Conservation (phyloP, 64 coral and sea anemone species). For the Stichodactyla mertensii region DNA sequence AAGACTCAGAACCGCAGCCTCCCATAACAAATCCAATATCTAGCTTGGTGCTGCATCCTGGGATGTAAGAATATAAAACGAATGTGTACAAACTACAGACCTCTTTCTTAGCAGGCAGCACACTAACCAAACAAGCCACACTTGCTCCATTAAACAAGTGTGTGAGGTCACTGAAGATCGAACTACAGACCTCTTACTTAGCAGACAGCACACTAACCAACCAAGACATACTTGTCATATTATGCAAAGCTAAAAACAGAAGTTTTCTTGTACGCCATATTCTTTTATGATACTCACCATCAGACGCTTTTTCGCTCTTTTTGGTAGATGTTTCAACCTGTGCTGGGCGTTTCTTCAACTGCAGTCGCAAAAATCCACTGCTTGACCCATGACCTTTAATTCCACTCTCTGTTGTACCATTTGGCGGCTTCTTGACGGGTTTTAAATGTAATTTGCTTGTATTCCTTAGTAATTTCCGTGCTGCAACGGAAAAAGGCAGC, state of each 20-base stretch:
- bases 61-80: not conserved
- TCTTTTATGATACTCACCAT: not conserved
- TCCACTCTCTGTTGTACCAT: not conserved
- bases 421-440: not conserved
- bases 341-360: not conserved
- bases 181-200: too few relatives aligned
- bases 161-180: too few relatives aligned
- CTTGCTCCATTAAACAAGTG: not conserved
- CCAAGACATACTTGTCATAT: too few relatives aligned
- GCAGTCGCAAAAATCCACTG: not conserved
- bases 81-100: not conserved
- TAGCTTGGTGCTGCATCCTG: conserved; percentile 10
- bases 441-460: not conserved
- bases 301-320: not conserved
- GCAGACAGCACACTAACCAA: too few relatives aligned
- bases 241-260: too few relatives aligned
- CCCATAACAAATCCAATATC: conserved; percentile 63
- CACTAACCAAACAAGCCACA: too few relatives aligned
- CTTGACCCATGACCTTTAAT: not conserved
- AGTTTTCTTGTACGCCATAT: too few relatives aligned
- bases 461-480: not conserved
- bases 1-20: conserved; percentile 42
- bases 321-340: not conserved
- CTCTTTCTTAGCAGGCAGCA: too few relatives aligned
- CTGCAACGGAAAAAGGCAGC: not conserved